Evolutionary conservation across 2,888 invertebrate genomes (phyloP), one percentile per base, ranked within the genome.

Genomic region (Napeogenes sylphis): DNA sequence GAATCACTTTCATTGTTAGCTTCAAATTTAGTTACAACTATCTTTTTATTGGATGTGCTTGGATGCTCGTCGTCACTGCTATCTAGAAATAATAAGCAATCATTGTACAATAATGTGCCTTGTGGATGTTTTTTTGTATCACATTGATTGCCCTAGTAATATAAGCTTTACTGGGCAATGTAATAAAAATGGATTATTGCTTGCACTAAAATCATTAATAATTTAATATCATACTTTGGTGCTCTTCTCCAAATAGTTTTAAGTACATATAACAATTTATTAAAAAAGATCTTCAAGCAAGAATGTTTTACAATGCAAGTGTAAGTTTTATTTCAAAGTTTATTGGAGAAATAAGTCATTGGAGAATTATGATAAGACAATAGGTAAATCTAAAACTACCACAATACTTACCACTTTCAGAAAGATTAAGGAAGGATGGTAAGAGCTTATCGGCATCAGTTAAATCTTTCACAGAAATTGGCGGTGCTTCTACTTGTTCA

Each of bases 401-500:
- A 53, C 47, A 13, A 42, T 38, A 78, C 83, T 70, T 75, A 91
- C 91, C 91, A 84, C 91, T 91, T 75, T 91, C 91, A 56, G 91
- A 91, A 47, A 91, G 80, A 76, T 91, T 85, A 2, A 91, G 79
- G 68, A 87, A 74, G 6, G 87, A 73, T 46, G 91, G 91, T 62
- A 91, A 71, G 46, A 89, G 73, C 71, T 91, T 91, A 70, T 91
- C 89, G 62, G 83, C 81, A 58, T 86, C 91, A 33, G 88, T 84
- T 59, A 91, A 75, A 75, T 91, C 84, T 73, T 87, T 91, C 0
- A 91, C 75, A 32, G 86, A 81, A 66, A 91, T 61, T 54, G 73
- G 68, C 4, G 78, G 63, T 55, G 68, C 74, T 45, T 71, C 74
- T 62, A 71, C 69, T 10, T 77, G 79, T 55, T 72, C 73, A 63